phyloP scores from a whole-genome alignment of 2,797 vertebrate species.

The Melanotaenia boesemani region DNA sequence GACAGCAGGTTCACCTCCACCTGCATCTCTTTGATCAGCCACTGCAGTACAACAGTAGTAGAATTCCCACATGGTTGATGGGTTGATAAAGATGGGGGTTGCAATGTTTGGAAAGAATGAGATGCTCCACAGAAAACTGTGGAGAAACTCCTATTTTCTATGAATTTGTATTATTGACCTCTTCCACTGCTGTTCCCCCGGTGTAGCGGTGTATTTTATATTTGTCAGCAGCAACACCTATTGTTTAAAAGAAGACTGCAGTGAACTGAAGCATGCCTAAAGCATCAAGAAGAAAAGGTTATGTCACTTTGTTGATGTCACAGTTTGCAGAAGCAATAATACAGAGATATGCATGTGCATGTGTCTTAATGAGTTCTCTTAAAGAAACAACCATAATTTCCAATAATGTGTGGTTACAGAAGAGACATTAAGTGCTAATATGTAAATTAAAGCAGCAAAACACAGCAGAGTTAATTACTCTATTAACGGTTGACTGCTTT shows the following conservation, averaged over 20 bases:
- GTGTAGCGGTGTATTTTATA: not conserved
- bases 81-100: not conserved
- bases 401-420: not conserved
- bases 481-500: conserved; percentile 1
- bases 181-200: not conserved
- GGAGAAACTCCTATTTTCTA: not conserved
- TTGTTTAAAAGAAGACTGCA: not conserved
- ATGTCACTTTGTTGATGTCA: not conserved
- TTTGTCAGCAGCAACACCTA: not conserved
- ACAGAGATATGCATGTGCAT: not conserved
- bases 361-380: not conserved
- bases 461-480: conserved; percentile 16
- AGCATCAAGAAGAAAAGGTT: not conserved
- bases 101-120: not conserved
- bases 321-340: not conserved
- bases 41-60: not conserved
- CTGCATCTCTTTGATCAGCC: not conserved
- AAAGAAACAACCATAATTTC: not conserved
- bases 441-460: conserved; percentile 13
- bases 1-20: not conserved
- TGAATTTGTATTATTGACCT: not conserved
- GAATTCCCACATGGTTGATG: not conserved
- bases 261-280: not conserved
- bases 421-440: not conserved
- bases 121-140: not conserved